These are phyloP conservation scores for Copidosoma aretas DNA, from an alignment of 2,888 invertebrate genomes.

Conservation along the genomic window DNA sequence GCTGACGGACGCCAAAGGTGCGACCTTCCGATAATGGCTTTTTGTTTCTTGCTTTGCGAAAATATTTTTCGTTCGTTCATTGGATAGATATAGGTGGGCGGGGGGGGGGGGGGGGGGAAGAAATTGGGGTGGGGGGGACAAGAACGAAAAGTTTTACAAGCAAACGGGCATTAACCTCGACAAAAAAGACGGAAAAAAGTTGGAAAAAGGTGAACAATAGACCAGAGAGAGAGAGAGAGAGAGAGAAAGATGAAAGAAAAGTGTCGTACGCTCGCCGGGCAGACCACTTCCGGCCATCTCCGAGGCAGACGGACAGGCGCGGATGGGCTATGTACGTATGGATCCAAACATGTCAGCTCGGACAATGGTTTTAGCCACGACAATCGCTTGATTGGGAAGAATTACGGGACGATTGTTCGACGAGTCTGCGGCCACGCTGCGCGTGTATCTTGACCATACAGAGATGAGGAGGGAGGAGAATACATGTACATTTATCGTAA, in stretches of 20 bases:
- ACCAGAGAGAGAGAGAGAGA: neutral
- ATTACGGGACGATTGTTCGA: constrained; percentile 41
- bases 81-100: too few species aligned
- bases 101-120: too few species aligned
- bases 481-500: neutral
- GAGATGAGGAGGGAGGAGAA: constrained; percentile 30
- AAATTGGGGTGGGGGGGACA: too few species aligned
- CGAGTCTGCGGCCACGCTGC: constrained; percentile 5
- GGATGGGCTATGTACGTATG: neutral
- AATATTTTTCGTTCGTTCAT: too few species aligned
- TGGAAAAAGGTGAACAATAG: neutral
- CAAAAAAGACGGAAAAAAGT: constrained; percentile 6
- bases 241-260: neutral
- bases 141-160: too few species aligned
- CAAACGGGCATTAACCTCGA: too few species aligned
- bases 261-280: neutral
- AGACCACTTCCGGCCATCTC: constrained; percentile 32
- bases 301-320: constrained; percentile 1
- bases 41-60: too few species aligned
- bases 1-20: too few species aligned
- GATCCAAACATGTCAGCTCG: constrained; percentile 43
- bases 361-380: constrained; percentile 59
- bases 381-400: constrained; percentile 60
- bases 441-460: constrained; percentile 12
- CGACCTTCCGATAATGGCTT: too few species aligned